These are phyloP conservation scores for Cryptotis parvus DNA, from an alignment of 2,113 vertebrate species.

Conservation along the genomic window DNA sequence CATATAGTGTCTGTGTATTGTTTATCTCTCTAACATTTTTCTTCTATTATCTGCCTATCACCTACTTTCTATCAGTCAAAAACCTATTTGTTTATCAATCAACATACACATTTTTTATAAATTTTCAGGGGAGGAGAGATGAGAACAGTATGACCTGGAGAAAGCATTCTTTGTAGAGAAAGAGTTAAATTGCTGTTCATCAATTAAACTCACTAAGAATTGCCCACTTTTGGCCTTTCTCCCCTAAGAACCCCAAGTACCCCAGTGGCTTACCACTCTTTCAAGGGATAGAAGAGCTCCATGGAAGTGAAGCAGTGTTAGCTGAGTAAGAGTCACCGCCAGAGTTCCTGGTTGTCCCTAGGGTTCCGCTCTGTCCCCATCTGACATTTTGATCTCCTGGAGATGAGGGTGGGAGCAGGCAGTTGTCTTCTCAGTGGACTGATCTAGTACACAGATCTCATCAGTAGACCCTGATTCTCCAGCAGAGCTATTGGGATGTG, in stretches of 20 bases:
- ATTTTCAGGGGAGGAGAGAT: not conserved
- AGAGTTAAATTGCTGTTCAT: not conserved
- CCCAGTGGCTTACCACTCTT: not conserved
- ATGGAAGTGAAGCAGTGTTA: not conserved
- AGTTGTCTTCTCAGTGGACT: not conserved
- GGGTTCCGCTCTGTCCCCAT: not conserved
- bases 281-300: not conserved
- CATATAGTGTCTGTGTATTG: too few relatives aligned
- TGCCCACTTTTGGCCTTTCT: not conserved
- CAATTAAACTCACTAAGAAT: not conserved
- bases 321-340: too few relatives aligned
- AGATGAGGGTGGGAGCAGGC: not conserved
- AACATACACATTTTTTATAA: not conserved
- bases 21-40: too few relatives aligned
- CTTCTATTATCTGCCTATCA: too few relatives aligned
- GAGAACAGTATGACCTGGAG: not conserved
- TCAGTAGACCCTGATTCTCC: not conserved
- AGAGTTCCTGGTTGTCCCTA: not conserved
- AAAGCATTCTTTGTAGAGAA: not conserved
- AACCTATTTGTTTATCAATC: too few relatives aligned
- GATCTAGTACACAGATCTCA: not conserved
- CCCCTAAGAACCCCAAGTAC: too few relatives aligned
- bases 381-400: not conserved
- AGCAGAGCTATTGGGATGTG: not conserved
- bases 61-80: too few relatives aligned